A percentile compares a stretch with the other conserved stretches of the same genome.
Evolutionary conservation across 1,140 invertebrate species (phyloP).

Genomic region (Euura lappo): DNA sequence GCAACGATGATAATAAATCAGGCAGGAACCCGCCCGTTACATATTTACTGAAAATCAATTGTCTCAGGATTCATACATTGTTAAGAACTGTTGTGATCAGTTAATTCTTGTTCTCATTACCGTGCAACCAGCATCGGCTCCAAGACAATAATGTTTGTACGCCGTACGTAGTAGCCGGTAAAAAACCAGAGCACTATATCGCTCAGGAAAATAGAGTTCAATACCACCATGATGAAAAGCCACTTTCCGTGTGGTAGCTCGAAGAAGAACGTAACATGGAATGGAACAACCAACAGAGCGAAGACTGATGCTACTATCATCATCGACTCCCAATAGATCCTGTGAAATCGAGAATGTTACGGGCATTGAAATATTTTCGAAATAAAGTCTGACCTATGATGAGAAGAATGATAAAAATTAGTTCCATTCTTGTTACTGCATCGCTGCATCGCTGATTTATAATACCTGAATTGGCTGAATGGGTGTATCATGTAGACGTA

Average conservation of each 20-base stretch:
- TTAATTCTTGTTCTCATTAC: slow-evolving; percentile 26
- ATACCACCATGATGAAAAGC: slow-evolving; percentile 13
- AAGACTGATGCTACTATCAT: slow-evolving; percentile 35
- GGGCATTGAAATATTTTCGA: background rate
- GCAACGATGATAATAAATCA: slow-evolving; percentile 40
- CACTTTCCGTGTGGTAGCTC: slow-evolving; percentile 12
- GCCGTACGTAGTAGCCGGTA: slow-evolving; percentile 47
- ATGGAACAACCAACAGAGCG: slow-evolving; percentile 30
- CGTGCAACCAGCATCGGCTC: slow-evolving; percentile 36
- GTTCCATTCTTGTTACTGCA: background rate
- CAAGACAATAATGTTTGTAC: slow-evolving; percentile 35
- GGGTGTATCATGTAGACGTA: slow-evolving; percentile 51
- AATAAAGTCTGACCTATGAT: slow-evolving; percentile 7
- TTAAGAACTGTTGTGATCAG: slow-evolving; percentile 3
- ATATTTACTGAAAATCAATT: slow-evolving; percentile 42
- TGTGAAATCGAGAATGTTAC: slow-evolving; percentile 21
- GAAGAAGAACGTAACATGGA: slow-evolving; percentile 37
- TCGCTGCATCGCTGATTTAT: background rate
- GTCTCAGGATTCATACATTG: slow-evolving; percentile 5
- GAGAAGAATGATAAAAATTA: background rate
- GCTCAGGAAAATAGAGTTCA: slow-evolving; percentile 35
- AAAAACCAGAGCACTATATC: slow-evolving; percentile 43
- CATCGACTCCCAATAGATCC: slow-evolving; percentile 44
- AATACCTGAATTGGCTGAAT: slow-evolving; percentile 45
- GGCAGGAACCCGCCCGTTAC: slow-evolving; percentile 39